Base-by-base conservation (phyloP, 30 jellyfish, hydroid and myxozoan species). In the Aurelia sp. region DNA sequence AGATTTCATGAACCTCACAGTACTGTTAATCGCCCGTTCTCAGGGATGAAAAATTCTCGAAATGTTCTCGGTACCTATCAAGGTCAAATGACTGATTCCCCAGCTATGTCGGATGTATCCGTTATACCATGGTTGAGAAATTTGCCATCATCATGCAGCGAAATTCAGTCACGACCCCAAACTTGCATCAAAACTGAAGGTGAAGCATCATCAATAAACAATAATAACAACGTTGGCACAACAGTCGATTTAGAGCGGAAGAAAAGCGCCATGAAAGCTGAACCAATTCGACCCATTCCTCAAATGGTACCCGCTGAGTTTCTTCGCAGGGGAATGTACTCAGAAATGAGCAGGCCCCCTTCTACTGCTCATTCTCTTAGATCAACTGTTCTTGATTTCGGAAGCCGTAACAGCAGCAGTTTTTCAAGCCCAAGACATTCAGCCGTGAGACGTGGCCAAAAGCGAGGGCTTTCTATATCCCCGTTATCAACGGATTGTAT, bases 361-460 rank as follows among this genome's bases (percentile, higher is more conserved):
- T 86, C 97, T 0, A 92, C 98, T 21, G 94, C 97, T n/a, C 88
- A 96, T 21, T 92, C 98, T 10, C 76, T 92, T 8, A 58, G 97
- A 69, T 92, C 98, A 38, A 88, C 97, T 1, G 91, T 81, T 16
- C 85, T 92, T 4, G 97, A 86, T 55, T 91, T 79, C 60, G 96
- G 90, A 6, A 91, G 96, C 48, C 76, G 97, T 60, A 90, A 90
- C 69, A 87, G 97, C 62, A 86, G 98, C 76, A 73, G 95, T 67
- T 81, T 81, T 74, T 81, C 96, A 6, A 92, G 95, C 77, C 97
- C 97, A 24, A 65, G 97, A 17, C 97, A 91, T 72, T 91, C 97
- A 2, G 98, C 97, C 20, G 88, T 83, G 4, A 73, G 92, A 5
- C 91, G 98, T 5, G 98, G 98, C 12, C 92, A 74, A 65, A 92